Evolutionary conservation across 2,888 invertebrate genomes (phyloP).

Genomic region (Uropetala carovei): DNA sequence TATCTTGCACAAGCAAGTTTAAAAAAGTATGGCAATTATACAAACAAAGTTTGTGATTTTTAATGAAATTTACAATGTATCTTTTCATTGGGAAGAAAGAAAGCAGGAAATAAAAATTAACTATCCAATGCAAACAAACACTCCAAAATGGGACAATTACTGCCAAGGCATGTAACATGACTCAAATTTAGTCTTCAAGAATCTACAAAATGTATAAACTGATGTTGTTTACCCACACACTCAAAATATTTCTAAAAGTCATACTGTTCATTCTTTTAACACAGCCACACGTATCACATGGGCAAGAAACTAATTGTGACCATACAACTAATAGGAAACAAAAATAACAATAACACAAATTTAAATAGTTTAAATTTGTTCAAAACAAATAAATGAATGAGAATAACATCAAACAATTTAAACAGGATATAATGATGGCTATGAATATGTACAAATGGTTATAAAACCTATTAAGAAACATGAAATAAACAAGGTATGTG

Average conservation of each 20-base stretch:
- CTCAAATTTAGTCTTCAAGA: slow-evolving; percentile 38
- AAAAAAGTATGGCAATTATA: slow-evolving; percentile 29
- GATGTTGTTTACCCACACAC: slow-evolving; percentile 1
- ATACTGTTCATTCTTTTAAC: slow-evolving; percentile 38
- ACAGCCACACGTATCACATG: slow-evolving; percentile 64
- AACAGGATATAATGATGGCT: slow-evolving; percentile 37
- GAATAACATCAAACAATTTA: slow-evolving; percentile 60
- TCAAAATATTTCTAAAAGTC: slow-evolving; percentile 61
- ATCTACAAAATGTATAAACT: slow-evolving; percentile 25
- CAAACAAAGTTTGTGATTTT: slow-evolving; percentile 19
- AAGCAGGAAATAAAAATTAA: slow-evolving; percentile 6
- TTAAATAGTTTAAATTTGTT: slow-evolving; percentile 52
- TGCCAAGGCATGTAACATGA: slow-evolving; percentile 48
- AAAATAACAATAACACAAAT: slow-evolving; percentile 59
- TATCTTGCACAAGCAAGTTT: slow-evolving; percentile 19
- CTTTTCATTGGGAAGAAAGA: slow-evolving; percentile 6
- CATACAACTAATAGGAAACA: slow-evolving; percentile 61
- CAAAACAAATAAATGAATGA: slow-evolving; percentile 45
- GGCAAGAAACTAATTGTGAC: slow-evolving; percentile 51
- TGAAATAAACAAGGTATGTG: slow-evolving; percentile 23
- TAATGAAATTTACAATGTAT: slow-evolving; percentile 5
- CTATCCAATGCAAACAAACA: slow-evolving; percentile 22
- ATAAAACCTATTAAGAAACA: background rate
- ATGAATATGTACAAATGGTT: slow-evolving; percentile 62
- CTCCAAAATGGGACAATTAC: background rate